Evolutionary conservation across 2,797 vertebrate genomes (phyloP).

Genomic region (Limosa lapponica): DNA sequence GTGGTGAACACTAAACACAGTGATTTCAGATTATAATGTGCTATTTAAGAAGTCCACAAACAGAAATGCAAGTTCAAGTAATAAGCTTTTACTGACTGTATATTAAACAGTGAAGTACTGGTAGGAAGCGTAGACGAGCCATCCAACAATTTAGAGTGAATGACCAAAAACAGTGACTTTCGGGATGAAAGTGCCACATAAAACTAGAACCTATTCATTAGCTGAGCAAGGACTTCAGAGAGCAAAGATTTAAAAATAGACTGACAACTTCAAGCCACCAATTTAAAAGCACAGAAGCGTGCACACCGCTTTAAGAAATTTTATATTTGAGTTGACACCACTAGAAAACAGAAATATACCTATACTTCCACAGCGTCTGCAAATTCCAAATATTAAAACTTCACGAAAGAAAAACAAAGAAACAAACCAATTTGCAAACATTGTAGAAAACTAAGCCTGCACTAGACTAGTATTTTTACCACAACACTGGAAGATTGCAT

Average conservation of each 20-base stretch:
- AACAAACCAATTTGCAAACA: not conserved
- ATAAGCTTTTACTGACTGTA: not conserved
- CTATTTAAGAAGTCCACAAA: not conserved
- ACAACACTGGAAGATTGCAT: not conserved
- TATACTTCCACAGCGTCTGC: not conserved
- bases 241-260: not conserved
- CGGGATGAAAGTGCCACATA: not conserved
- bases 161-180: not conserved
- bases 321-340: not conserved
- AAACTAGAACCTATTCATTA: not conserved
- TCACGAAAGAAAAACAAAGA: not conserved
- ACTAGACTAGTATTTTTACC: not conserved
- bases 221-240: not conserved
- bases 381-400: not conserved
- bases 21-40: not conserved
- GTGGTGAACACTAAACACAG: not conserved
- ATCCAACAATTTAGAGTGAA: not conserved
- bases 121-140: not conserved
- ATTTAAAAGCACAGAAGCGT: not conserved
- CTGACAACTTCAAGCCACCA: not conserved
- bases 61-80: not conserved
- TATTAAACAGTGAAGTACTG: not conserved
- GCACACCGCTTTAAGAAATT: not conserved
- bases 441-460: not conserved
- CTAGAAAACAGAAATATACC: not conserved